Conservation (phyloP, 2,888 invertebrate genomes). For the Synanthedon tipuliformis region DNA sequence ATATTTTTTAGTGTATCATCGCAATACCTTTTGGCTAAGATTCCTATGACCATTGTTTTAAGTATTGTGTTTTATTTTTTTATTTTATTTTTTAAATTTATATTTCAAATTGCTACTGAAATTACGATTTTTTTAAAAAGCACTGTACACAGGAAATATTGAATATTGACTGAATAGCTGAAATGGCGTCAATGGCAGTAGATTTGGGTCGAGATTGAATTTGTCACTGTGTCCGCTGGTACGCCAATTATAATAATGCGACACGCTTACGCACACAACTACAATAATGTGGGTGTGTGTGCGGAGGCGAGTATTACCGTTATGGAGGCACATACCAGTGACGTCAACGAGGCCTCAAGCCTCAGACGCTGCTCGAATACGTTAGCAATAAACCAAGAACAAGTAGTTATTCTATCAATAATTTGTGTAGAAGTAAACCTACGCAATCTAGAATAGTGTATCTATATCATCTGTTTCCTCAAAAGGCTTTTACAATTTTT, state of each 20-base stretch:
- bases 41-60: too few species aligned
- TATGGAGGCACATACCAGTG: conserved; percentile 68
- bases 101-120: too few species aligned
- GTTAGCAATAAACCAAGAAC: conserved; percentile 38
- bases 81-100: too few species aligned
- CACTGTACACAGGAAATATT: conserved; percentile 18
- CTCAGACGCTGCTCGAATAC: conserved; percentile 56
- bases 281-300: conserved; percentile 32
- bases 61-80: too few species aligned
- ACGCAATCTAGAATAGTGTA: not conserved
- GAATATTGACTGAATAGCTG: conserved; percentile 16
- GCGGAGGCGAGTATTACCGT: conserved; percentile 65
- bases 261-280: conserved; percentile 20
- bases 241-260: conserved; percentile 48
- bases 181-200: conserved; percentile 24
- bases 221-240: conserved; percentile 40
- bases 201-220: conserved; percentile 55
- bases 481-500: not conserved
- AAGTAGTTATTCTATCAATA: conserved; percentile 25
- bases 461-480: not conserved
- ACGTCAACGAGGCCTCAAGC: conserved; percentile 64
- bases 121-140: conserved; percentile 8
- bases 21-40: too few species aligned
- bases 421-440: conserved; percentile 11
- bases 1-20: too few species aligned